phyloP scores from a whole-genome alignment of 2,888 invertebrate genomes.

The Cabera pusaria region DNA sequence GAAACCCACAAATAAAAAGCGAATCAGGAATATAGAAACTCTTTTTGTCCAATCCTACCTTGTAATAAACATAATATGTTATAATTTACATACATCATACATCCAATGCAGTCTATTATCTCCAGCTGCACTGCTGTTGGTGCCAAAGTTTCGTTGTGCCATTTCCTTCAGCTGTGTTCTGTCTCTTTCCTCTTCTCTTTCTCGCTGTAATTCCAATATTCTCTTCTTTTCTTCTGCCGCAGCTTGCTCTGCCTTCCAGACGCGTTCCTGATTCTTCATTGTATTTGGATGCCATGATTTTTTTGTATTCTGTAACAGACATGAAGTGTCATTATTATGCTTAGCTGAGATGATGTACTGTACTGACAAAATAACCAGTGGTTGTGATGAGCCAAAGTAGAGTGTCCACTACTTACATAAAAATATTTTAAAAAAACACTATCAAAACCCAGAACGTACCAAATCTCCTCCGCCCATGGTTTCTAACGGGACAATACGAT shows the following conservation, averaged over 20 bases:
- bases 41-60: too few species aligned
- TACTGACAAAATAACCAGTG: too few species aligned
- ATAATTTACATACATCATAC: constrained; percentile 84
- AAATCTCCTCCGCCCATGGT: constrained; percentile 73
- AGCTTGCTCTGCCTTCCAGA: constrained; percentile 91
- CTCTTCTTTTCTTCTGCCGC: constrained; percentile 87
- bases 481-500: neutral
- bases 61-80: too few species aligned
- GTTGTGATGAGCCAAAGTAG: too few species aligned
- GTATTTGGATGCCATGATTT: constrained; percentile 92
- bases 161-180: constrained; percentile 86
- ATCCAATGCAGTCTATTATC: constrained; percentile 92
- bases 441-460: too few species aligned
- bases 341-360: too few species aligned
- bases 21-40: too few species aligned
- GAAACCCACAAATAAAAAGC: too few species aligned
- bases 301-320: constrained; percentile 86
- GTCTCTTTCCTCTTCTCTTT: constrained; percentile 86
- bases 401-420: too few species aligned
- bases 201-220: constrained; percentile 86
- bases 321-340: too few species aligned
- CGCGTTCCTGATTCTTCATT: constrained; percentile 89
- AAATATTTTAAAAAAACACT: too few species aligned
- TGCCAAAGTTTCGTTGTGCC: constrained; percentile 79
- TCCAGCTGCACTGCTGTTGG: constrained; percentile 39